A percentile compares a stretch with the other conserved stretches of the same genome.
Evolutionary conservation across 2,797 vertebrate species (phyloP).

Genomic region (Scyliorhinus canicula): DNA sequence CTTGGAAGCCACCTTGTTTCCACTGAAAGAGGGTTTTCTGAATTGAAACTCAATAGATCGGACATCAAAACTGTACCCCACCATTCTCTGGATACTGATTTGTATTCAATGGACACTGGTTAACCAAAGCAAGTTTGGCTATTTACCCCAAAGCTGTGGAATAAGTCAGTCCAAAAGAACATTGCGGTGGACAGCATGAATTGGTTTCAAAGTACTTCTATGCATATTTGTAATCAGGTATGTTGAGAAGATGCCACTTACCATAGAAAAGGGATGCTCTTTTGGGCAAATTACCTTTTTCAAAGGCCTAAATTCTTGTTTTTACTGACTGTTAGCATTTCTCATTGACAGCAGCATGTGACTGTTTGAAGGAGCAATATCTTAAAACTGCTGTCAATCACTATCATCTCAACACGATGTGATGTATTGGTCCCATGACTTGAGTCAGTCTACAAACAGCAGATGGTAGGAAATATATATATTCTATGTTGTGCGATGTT

Average conservation of each 20-base stretch:
- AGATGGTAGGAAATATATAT: too few species aligned
- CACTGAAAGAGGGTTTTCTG: not conserved
- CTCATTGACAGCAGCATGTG: not conserved
- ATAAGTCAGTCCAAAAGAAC: not conserved
- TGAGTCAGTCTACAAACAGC: too few species aligned
- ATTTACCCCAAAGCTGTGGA: not conserved
- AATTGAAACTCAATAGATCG: not conserved
- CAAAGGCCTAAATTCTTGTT: not conserved
- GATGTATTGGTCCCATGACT: too few species aligned
- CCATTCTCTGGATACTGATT: not conserved
- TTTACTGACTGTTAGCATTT: not conserved
- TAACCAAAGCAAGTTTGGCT: not conserved
- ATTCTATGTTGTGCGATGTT: too few species aligned
- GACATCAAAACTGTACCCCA: not conserved
- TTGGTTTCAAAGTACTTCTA: not conserved
- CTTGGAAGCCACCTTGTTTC: not conserved
- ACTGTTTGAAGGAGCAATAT: too few species aligned
- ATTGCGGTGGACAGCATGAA: not conserved
- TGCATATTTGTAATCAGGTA: not conserved
- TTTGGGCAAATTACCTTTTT: not conserved
- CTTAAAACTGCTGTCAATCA: too few species aligned
- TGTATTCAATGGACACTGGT: not conserved
- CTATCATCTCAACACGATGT: too few species aligned
- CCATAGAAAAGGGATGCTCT: not conserved
- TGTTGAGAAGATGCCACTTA: not conserved